These are phyloP conservation scores for Zosterops hypoxanthus DNA, from an alignment of 2,113 vertebrate species.

Conservation along the genomic window DNA sequence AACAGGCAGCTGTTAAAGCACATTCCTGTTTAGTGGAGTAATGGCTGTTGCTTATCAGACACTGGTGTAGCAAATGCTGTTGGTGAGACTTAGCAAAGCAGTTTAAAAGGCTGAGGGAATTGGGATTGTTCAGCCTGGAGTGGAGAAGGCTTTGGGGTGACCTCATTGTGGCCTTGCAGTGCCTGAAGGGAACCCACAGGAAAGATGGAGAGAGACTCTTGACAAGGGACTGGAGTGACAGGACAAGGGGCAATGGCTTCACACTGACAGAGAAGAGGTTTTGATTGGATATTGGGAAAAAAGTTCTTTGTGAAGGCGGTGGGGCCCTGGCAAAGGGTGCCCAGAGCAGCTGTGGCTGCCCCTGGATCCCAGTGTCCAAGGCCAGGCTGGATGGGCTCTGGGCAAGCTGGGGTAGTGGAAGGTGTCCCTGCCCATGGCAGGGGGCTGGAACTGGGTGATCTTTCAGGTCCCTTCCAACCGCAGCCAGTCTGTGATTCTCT, in stretches of 20 bases:
- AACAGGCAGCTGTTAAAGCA: background rate
- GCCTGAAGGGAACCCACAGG: background rate
- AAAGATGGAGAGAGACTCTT: background rate
- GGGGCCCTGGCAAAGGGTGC: background rate
- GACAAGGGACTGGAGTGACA: background rate
- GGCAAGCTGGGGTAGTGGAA: background rate
- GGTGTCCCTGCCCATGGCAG: background rate
- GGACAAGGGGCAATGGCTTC: background rate
- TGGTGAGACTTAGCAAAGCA: background rate
- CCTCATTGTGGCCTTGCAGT: background rate
- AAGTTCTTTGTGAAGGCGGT: accelerated
- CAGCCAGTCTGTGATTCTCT: background rate
- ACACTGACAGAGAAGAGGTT: accelerated
- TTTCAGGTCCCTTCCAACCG: background rate
- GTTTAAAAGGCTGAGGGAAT: background rate
- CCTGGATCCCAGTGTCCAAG: background rate
- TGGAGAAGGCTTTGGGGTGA: background rate
- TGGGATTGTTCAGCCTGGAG: background rate
- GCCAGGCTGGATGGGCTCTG: accelerated
- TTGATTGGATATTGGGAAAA: accelerated
- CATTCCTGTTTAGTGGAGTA: background rate
- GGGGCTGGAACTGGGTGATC: background rate
- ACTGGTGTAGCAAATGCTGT: background rate
- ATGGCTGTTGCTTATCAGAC: background rate
- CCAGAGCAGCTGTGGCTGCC: background rate